A percentile compares a stretch with the other conserved stretches of the same genome.
These are phyloP conservation scores for Syngnathus rostellatus DNA, from an alignment of 2,797 vertebrate genomes.

Conservation along the genomic window DNA sequence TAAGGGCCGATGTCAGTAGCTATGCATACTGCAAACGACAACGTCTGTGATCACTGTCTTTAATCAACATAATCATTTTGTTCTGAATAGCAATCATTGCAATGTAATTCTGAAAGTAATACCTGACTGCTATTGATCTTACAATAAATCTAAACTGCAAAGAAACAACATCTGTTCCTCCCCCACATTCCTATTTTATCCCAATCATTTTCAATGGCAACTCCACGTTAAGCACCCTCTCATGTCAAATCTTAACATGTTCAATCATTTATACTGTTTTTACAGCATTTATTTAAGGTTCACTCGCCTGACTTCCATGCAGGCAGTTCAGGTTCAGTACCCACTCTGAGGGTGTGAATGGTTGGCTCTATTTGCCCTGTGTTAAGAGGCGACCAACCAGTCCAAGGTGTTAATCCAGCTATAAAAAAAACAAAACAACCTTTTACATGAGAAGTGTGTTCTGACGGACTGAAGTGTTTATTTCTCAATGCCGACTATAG, in stretches of 20 bases:
- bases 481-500: constrained; percentile 41
- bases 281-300: background rate
- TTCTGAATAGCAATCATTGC: background rate
- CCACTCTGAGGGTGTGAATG: background rate
- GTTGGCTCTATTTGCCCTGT: background rate
- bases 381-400: background rate
- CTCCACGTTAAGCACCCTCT: background rate
- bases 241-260: background rate
- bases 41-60: background rate
- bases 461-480: constrained; percentile 45
- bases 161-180: background rate
- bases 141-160: constrained; percentile 2
- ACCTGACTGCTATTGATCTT: background rate
- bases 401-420: background rate
- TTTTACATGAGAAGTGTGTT: background rate
- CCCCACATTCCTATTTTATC: too few relatives aligned
- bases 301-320: background rate
- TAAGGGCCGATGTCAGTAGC: constrained; percentile 29
- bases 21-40: background rate
- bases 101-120: background rate
- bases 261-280: background rate
- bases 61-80: constrained; percentile 4
- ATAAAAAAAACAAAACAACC: background rate
- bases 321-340: background rate
- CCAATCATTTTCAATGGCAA: background rate